A percentile compares a stretch with the other conserved stretches of the same genome.
Conservation (phyloP, 2,888 invertebrate species). For the Drosophila tanythrix region DNA sequence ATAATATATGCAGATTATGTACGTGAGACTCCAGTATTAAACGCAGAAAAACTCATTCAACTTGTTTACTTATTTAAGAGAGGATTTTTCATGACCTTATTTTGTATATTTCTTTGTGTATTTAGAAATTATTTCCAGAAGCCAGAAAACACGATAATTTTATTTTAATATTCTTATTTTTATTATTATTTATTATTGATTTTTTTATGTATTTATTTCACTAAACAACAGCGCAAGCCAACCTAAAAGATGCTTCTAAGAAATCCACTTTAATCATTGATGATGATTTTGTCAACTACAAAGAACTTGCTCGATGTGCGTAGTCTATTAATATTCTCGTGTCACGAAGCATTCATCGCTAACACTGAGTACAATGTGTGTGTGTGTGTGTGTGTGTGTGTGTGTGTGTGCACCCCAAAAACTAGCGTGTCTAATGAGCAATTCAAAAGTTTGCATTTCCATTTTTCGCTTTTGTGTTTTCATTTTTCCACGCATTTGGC, state of each 20-base stretch:
- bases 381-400: background rate
- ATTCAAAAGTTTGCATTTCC: slow-evolving; percentile 74
- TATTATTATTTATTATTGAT: background rate
- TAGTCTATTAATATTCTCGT: background rate
- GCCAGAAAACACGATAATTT: accelerated
- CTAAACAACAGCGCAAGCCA: accelerated
- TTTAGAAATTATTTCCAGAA: background rate
- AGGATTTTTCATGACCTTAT: background rate
- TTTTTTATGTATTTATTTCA: background rate
- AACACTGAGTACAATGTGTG: slow-evolving; percentile 1
- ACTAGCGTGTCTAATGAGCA: slow-evolving; percentile 77
- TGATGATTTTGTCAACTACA: background rate
- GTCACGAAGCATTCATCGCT: slow-evolving; percentile 8
- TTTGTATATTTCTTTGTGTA: background rate
- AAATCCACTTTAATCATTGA: background rate
- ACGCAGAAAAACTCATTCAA: background rate
- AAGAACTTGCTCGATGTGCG: background rate
- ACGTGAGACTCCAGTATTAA: background rate
- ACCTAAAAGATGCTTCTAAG: background rate
- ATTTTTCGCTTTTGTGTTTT: slow-evolving; percentile 23
- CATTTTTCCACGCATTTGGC: slow-evolving; percentile 56
- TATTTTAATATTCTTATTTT: background rate
- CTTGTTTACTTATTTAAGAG: too few relatives aligned
- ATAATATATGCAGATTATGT: background rate
- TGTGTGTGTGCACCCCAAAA: slow-evolving; percentile 5